These are phyloP conservation scores for Polymixis flavicincta DNA, from an alignment of 2,888 invertebrate species.

Conservation along the genomic window DNA sequence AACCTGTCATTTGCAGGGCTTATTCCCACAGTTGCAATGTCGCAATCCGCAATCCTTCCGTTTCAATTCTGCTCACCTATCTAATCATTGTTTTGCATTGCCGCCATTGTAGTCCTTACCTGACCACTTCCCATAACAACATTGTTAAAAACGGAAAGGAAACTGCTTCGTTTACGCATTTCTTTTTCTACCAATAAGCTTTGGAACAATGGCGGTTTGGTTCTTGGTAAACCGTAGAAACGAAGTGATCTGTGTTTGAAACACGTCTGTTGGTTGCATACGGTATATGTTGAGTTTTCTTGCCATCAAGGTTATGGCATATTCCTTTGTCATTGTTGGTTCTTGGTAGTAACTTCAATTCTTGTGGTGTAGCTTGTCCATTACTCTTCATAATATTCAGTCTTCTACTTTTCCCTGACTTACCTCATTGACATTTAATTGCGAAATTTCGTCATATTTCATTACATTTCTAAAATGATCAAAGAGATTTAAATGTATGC, in stretches of 20 bases:
- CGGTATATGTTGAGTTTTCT: constrained; percentile 12
- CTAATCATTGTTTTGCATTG: constrained; percentile 62
- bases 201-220: constrained; percentile 54
- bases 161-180: constrained; percentile 63
- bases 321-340: constrained; percentile 1
- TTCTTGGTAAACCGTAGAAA: constrained; percentile 52
- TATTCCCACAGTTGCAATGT: constrained; percentile 32
- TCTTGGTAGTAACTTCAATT: background rate
- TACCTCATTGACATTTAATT: background rate
- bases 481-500: background rate
- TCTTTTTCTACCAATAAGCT: constrained; percentile 62
- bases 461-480: background rate
- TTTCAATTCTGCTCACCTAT: constrained; percentile 53
- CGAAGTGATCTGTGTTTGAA: constrained; percentile 56
- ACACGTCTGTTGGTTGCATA: constrained; percentile 8
- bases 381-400: background rate
- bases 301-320: constrained; percentile 41
- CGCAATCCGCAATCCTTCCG: constrained; percentile 28
- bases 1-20: constrained; percentile 28
- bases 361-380: background rate
- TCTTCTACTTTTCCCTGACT: background rate
- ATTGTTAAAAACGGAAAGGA: constrained; percentile 72
- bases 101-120: constrained; percentile 65
- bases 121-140: constrained; percentile 73
- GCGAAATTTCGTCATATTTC: background rate